Percentiles rank a stretch among this genome's conserved stretches.
These are phyloP conservation scores for Gymnobelideus leadbeateri DNA, from an alignment of 2,113 vertebrate genomes.

Conservation along the genomic window DNA sequence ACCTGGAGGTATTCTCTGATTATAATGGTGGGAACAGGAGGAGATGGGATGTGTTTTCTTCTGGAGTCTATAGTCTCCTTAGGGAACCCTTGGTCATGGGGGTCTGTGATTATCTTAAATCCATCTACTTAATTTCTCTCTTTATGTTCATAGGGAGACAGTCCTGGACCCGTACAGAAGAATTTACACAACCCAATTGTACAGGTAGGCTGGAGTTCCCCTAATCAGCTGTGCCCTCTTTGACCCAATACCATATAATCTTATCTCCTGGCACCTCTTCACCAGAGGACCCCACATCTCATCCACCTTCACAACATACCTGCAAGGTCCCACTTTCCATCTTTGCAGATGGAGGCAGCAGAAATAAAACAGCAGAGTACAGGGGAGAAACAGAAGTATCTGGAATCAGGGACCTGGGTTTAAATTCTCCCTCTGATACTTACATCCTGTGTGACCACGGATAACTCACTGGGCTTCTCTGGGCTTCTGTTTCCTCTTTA, in stretches of 20 bases:
- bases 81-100: fast-evolving
- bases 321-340: background rate
- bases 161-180: conserved; percentile 89
- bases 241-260: background rate
- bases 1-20: background rate
- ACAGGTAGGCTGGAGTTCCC: conserved; percentile 81
- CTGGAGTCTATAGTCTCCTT: background rate
- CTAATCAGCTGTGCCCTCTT: background rate
- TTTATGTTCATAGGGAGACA: conserved; percentile 83
- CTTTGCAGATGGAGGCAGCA: background rate
- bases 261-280: background rate
- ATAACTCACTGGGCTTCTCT: background rate
- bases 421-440: background rate
- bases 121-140: conserved; percentile 54
- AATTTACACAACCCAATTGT: conserved; percentile 89
- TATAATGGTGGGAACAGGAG: background rate
- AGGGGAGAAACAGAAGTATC: background rate
- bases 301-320: background rate
- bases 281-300: background rate
- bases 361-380: background rate
- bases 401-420: background rate
- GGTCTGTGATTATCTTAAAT: background rate
- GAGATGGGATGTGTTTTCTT: background rate
- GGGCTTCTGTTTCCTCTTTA: background rate
- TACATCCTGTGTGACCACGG: background rate